Conservation (phyloP, 2,888 invertebrate genomes). For the Acronicta alni region DNA sequence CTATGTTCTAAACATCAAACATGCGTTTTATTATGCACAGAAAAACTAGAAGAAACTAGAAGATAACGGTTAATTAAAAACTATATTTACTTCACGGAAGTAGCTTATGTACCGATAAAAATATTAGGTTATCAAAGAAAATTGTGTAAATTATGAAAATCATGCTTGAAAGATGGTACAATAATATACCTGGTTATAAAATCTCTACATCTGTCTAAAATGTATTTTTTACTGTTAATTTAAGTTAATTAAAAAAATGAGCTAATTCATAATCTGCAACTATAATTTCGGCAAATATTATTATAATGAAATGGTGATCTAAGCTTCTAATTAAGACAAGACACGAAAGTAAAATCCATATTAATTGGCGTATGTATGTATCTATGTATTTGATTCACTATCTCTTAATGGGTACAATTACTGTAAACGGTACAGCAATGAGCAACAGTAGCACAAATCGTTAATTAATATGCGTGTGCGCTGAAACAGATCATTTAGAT, state of each 20-base stretch:
- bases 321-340: slow-evolving; percentile 8
- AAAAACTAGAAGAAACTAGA: slow-evolving; percentile 15
- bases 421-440: slow-evolving; percentile 39
- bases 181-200: neutral
- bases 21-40: slow-evolving; percentile 40
- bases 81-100: neutral
- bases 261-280: slow-evolving; percentile 8
- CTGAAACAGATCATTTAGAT: slow-evolving; percentile 46
- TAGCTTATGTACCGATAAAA: neutral
- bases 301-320: neutral
- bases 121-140: slow-evolving; percentile 19
- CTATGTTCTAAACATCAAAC: slow-evolving; percentile 17
- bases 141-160: neutral
- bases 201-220: too few species aligned
- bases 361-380: slow-evolving; percentile 29
- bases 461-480: slow-evolving; percentile 39
- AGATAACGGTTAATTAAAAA: too few species aligned
- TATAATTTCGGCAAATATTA: slow-evolving; percentile 13
- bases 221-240: too few species aligned
- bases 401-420: slow-evolving; percentile 43
- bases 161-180: neutral
- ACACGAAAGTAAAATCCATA: slow-evolving; percentile 49
- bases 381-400: slow-evolving; percentile 46
- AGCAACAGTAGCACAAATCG: slow-evolving; percentile 38
- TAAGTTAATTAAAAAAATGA: neutral